Evolutionary conservation across 2,888 invertebrate species (phyloP).

Genomic region (Volucella zonaria): DNA sequence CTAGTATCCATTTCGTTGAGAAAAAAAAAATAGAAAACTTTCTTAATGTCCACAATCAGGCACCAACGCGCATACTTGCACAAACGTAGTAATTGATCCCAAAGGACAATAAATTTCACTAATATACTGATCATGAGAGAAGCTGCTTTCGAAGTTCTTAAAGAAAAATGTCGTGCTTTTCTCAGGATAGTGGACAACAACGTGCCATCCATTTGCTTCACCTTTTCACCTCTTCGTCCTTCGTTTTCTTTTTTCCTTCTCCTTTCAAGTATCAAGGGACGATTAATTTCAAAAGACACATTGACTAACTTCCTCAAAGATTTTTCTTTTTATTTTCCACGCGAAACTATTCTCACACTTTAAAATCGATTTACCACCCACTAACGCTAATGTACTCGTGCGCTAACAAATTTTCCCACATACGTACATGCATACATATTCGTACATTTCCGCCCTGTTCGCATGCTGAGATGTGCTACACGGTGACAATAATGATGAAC

Average conservation of each 20-base stretch:
- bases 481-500: slow-evolving; percentile 58
- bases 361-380: background rate
- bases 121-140: too few relatives aligned
- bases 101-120: too few relatives aligned
- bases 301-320: slow-evolving; percentile 7
- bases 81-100: too few relatives aligned
- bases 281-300: slow-evolving; percentile 39
- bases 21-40: too few relatives aligned
- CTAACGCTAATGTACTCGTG: slow-evolving; percentile 13
- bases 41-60: too few relatives aligned
- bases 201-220: background rate
- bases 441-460: too few relatives aligned
- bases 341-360: background rate
- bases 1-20: too few relatives aligned
- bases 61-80: too few relatives aligned
- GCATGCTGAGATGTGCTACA: slow-evolving; percentile 9
- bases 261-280: background rate
- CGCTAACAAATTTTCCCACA: slow-evolving; percentile 47
- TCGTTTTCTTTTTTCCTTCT: background rate
- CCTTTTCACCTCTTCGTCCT: too few relatives aligned
- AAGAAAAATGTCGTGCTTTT: too few relatives aligned
- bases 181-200: background rate
- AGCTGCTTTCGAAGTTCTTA: too few relatives aligned
- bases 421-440: background rate
- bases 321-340: background rate